Evolutionary conservation across 2,113 vertebrate genomes (phyloP), one percentile per base, ranked within the genome.

Genomic region (Amphilophus citrinellus): DNA sequence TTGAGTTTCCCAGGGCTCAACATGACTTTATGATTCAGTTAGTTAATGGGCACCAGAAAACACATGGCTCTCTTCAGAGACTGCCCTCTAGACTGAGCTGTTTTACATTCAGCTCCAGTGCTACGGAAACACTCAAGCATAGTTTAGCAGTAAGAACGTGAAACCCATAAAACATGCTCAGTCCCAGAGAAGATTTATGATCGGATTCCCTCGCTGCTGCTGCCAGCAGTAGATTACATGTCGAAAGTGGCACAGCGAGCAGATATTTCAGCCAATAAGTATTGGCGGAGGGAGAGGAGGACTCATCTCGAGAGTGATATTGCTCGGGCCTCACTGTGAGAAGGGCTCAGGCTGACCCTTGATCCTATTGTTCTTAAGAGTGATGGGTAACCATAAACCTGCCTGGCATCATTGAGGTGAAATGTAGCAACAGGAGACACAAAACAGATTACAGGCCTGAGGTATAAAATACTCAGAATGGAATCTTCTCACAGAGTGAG

Each of bases 181-280:
- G 85, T 77, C 76, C 13, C 73, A 60, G 44, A 32, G 65, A 81
- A 85, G 83, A 94, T 93, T 92, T 87, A 93, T 94, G 82, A 88
- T 66, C 53, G 3, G 39, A 77, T 68, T 88, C 88, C 59, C 71
- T 87, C 39, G 75, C 57, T 85, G 77, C 85, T 17, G 61, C 86
- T 80, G 86, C 88, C 80, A 77, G 88, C 82, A 83, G 83, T 92
- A 92, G 93, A 95, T 95, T 92, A 95, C 92, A 92, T 92, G 93
- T 95, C 91, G 93, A 91, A 93, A 89, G 92, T 86, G 82, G 87
- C 88, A 80, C 78, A 62, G 84, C 10, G 81, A 93, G 91, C 90
- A 91, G 83, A 95, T 95, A 94, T 95, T 93, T 95, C 88, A 93
- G 90, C 79, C 88, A 92, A 87, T 93, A 91, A 93, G 86, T 47